phyloP scores from a whole-genome alignment of 2,888 invertebrate species.

The Ormyrus pomaceus region DNA sequence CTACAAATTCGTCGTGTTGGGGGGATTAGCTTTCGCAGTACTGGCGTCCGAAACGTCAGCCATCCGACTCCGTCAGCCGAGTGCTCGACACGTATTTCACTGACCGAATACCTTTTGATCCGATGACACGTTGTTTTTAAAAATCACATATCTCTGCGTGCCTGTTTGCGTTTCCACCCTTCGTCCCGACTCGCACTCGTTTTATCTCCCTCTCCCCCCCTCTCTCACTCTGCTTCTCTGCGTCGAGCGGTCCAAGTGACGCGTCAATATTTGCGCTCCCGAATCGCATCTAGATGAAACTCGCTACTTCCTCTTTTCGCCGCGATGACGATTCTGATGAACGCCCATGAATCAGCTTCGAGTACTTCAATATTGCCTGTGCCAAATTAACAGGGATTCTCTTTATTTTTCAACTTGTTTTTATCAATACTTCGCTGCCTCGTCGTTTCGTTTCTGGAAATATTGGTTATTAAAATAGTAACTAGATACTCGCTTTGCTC shows the following conservation, averaged over 20 bases:
- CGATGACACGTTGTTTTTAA: slow-evolving; percentile 57
- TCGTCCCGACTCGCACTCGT: not conserved
- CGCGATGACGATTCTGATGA: slow-evolving; percentile 51
- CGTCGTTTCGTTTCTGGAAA: too few relatives aligned
- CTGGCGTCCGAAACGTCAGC: slow-evolving; percentile 8
- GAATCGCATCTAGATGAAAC: slow-evolving; percentile 53
- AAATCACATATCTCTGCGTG: slow-evolving; percentile 52
- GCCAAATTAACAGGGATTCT: slow-evolving; percentile 34
- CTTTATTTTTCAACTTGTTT: too few relatives aligned
- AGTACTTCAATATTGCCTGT: slow-evolving; percentile 35
- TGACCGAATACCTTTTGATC: slow-evolving; percentile 55
- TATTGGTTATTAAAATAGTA: too few relatives aligned
- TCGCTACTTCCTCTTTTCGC: slow-evolving; percentile 43
- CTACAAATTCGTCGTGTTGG: slow-evolving; percentile 52
- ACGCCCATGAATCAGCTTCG: slow-evolving; percentile 33
- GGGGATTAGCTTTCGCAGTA: slow-evolving; percentile 44
- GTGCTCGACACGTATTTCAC: slow-evolving; percentile 48
- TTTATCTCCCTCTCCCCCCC: not conserved
- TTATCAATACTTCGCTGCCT: too few relatives aligned
- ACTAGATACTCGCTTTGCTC: too few relatives aligned
- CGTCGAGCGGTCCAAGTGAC: slow-evolving; percentile 7
- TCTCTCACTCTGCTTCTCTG: not conserved
- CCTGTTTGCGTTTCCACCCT: slow-evolving; percentile 3
- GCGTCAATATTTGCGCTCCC: slow-evolving; percentile 56
- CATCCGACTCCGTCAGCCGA: slow-evolving; percentile 40